phyloP scores from a whole-genome alignment of 2,888 invertebrate species.

The Drosophila neotestacea region DNA sequence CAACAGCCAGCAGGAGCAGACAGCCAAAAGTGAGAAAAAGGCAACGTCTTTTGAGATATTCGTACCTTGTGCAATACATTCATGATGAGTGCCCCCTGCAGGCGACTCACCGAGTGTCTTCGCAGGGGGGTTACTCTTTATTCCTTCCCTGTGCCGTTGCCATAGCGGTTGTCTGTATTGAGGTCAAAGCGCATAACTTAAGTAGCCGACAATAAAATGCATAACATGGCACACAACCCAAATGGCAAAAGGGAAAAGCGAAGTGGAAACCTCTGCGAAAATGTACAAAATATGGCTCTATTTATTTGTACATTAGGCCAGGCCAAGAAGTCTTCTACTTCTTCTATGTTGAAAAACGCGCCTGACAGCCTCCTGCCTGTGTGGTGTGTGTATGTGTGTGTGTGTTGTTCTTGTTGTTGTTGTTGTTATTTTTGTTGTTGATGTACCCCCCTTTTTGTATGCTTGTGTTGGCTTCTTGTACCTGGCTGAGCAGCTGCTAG shows the following conservation, averaged over 20 bases:
- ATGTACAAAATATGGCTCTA: slow-evolving; percentile 72
- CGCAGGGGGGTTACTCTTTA: not conserved
- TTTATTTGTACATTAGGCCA: slow-evolving; percentile 77
- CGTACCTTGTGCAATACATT: slow-evolving; percentile 49
- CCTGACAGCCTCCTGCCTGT: slow-evolving; percentile 25
- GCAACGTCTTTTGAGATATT: slow-evolving; percentile 38
- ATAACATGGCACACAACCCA: slow-evolving; percentile 61
- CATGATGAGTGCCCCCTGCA: slow-evolving; percentile 45
- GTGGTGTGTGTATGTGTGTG: slow-evolving; percentile 6
- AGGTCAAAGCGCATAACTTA: slow-evolving; percentile 80
- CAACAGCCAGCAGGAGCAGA: slow-evolving; percentile 26
- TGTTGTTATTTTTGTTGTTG: not conserved
- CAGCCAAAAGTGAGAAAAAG: slow-evolving; percentile 35
- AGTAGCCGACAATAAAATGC: slow-evolving; percentile 82
- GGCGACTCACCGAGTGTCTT: slow-evolving; percentile 4
- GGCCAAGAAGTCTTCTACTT: slow-evolving; percentile 35
- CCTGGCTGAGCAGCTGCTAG: slow-evolving; percentile 67
- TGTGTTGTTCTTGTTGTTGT: slow-evolving; percentile 13
- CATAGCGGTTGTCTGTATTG: slow-evolving; percentile 62
- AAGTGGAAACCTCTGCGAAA: slow-evolving; percentile 59
- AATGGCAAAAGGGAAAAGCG: slow-evolving; percentile 42
- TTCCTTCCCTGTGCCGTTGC: slow-evolving; percentile 13
- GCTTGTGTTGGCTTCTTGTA: slow-evolving; percentile 27
- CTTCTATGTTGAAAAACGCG: slow-evolving; percentile 41
- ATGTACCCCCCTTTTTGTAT: not conserved